phyloP scores from a whole-genome alignment of 2,113 vertebrate genomes.

The Lathamus discolor region DNA sequence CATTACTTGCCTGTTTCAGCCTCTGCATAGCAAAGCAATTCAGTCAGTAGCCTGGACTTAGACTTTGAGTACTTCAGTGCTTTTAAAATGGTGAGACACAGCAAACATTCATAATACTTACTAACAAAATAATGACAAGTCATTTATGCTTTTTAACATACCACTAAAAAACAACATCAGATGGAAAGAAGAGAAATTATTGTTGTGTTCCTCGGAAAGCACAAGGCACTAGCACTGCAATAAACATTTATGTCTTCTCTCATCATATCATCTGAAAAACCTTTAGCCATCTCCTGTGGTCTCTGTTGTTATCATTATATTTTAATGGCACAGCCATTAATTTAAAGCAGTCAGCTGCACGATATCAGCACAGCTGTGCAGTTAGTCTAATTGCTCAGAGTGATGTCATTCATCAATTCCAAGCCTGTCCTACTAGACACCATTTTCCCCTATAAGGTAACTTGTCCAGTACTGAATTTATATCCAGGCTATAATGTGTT shows the following conservation, averaged over 20 bases:
- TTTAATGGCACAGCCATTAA: neutral
- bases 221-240: neutral
- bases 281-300: neutral
- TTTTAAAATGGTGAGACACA: neutral
- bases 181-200: neutral
- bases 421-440: neutral
- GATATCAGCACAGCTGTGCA: slow-evolving; percentile 23
- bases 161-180: neutral
- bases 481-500: neutral
- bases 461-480: neutral
- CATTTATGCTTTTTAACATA: neutral
- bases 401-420: neutral
- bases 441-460: neutral
- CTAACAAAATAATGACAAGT: neutral
- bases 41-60: neutral
- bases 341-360: neutral
- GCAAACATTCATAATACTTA: neutral
- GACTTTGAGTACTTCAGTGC: neutral
- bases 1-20: neutral
- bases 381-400: neutral
- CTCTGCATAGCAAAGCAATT: neutral
- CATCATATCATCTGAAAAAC: neutral
- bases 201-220: neutral
- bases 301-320: neutral
- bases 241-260: neutral